A percentile compares a stretch with the other conserved stretches of the same genome.
phyloP scores from a whole-genome alignment of 2,888 invertebrate genomes.

The Hylaea fasciaria region DNA sequence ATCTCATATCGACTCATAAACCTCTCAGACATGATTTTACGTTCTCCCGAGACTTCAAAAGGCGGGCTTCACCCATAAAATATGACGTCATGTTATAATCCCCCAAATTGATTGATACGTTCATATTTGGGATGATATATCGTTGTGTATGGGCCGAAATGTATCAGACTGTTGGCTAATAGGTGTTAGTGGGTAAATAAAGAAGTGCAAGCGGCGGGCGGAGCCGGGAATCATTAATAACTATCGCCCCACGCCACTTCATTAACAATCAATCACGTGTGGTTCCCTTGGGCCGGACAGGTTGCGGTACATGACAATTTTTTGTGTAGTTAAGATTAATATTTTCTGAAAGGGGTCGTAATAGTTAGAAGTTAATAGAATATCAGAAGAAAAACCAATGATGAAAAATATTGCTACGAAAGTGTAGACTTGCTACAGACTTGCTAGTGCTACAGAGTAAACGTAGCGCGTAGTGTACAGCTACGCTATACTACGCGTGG shows the following conservation, averaged over 20 bases:
- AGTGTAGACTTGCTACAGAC: not conserved
- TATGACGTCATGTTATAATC: constrained; percentile 64
- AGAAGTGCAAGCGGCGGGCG: constrained; percentile 67
- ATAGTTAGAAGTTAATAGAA: not conserved
- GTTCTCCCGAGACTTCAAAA: constrained; percentile 19
- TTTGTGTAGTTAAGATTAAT: constrained; percentile 41
- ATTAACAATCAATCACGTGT: constrained; percentile 83
- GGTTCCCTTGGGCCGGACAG: constrained; percentile 63
- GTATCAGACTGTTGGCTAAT: constrained; percentile 59
- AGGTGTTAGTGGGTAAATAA: constrained; percentile 80
- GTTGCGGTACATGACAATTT: constrained; percentile 45
- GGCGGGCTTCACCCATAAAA: constrained; percentile 35
- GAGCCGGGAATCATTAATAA: constrained; percentile 78
- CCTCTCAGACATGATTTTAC: constrained; percentile 15
- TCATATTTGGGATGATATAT: constrained; percentile 72
- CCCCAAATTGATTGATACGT: constrained; percentile 80
- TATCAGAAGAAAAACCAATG: no score
- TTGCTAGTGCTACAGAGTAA: constrained; percentile 1
- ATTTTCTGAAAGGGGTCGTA: constrained; percentile 31
- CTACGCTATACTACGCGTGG: constrained; percentile 12
- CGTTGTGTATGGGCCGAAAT: constrained; percentile 58
- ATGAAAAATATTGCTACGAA: not conserved
- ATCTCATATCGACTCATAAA: not conserved
- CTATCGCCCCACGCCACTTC: constrained; percentile 78
- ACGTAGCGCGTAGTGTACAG: constrained; percentile 7